Conservation (phyloP, 2,113 vertebrate genomes). For the Pedionomus torquatus region DNA sequence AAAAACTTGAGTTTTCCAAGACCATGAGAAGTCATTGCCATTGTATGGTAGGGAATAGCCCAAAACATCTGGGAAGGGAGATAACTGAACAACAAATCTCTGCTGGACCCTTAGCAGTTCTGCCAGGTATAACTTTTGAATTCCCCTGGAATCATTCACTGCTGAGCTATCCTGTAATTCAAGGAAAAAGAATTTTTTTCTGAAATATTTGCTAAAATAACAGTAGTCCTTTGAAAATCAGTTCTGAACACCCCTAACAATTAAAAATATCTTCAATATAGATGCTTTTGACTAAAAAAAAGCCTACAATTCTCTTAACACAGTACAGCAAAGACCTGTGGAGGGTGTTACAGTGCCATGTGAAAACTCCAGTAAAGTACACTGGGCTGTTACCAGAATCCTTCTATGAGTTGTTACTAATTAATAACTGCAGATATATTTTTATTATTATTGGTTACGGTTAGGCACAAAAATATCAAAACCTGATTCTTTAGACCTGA, state of each 20-base stretch:
- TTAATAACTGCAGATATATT: not conserved
- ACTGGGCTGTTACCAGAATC: not conserved
- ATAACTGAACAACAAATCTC: not conserved
- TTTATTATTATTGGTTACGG: not conserved
- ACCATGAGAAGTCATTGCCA: not conserved
- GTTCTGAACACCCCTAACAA: not conserved
- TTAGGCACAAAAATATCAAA: not conserved
- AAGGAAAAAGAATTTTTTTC: not conserved
- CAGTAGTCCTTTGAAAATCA: not conserved
- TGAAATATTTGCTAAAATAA: not conserved
- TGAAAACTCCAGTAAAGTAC: not conserved
- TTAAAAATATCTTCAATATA: not conserved
- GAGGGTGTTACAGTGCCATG: no score
- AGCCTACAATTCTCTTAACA: not conserved
- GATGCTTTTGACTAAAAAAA: not conserved
- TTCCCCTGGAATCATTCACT: not conserved
- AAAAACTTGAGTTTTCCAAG: not conserved
- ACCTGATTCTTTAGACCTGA: not conserved
- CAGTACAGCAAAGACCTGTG: not conserved
- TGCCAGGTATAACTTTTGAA: not conserved
- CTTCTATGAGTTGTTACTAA: not conserved
- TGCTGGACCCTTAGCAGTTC: not conserved
- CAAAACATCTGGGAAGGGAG: not conserved
- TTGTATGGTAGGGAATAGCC: not conserved
- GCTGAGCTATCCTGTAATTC: not conserved